Evolutionary conservation across 1,140 invertebrate species (phyloP), one percentile per base, ranked within the genome.

Genomic region (Pectinophora gossypiella): DNA sequence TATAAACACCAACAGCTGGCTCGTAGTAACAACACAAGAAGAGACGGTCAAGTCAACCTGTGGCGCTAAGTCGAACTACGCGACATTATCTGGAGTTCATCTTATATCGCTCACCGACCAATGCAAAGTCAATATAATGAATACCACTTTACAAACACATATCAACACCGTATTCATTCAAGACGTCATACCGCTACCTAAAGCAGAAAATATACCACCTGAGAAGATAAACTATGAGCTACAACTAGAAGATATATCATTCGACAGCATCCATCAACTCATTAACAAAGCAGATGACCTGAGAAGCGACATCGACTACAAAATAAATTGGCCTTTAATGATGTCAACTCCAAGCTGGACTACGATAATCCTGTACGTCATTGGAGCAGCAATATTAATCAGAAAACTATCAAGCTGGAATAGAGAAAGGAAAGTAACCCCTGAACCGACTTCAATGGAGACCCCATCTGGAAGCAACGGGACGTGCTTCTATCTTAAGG

Each of bases 401-500:
- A 20, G 42, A 19, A 44, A 44, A 13, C 10, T 21, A 19, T 19
- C 2, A 18, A 16, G 42, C 9, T 20, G 12, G 9, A 44, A 6
- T 19, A 7, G 38, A 21, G 20, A 44, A 19, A 21, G 42, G 19
- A 44, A 6, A 6, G 13, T 19, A 10, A 21, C 18, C 18, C 42
- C 3, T 7, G 42, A 19, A 44, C 9, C 19, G 20, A 21, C 9
- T 2, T 9, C 19, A 9, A 44, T 9, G 10, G 19, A 19, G 1
- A 13, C 7, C 42, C 19, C 42, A 9, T 20, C 42, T 44, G 42
- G 42, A 44, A 44, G 42, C 42, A 20, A 19, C 19, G 18, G 19
- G 12, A 9, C 9, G 7, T 15, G 42, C 42, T 44, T 44, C 42
- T 19, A 44, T 44, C 42, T 44, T 44, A 44, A 44, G 42, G 42